Conservation (phyloP, 2,113 vertebrate species). For the Carollia perspicillata region DNA sequence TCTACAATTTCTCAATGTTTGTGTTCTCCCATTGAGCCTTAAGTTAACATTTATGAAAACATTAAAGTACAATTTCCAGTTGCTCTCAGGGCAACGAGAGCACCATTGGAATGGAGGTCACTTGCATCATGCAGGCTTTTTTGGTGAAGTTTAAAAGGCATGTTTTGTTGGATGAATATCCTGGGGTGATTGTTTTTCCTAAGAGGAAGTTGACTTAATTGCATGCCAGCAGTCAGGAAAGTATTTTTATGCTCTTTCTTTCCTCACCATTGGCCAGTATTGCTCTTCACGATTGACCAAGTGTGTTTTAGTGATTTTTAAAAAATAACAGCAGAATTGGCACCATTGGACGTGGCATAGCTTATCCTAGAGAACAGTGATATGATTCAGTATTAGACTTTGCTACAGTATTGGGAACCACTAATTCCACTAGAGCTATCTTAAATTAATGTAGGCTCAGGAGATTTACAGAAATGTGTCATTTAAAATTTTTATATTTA, state of each 20-base stretch:
- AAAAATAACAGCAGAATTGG: not conserved
- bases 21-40: not conserved
- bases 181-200: not conserved
- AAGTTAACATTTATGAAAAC: constrained; percentile 42
- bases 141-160: not conserved
- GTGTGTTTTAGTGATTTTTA: not conserved
- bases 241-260: not conserved
- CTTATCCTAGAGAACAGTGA: not conserved
- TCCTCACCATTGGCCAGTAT: not conserved
- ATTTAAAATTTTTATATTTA: not conserved
- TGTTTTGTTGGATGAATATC: not conserved
- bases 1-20: constrained; percentile 46
- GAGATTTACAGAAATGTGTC: not conserved
- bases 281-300: not conserved
- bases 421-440: not conserved
- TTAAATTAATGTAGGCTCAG: not conserved
- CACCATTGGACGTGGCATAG: not conserved
- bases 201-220: constrained; percentile 14
- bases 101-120: not conserved
- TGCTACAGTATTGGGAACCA: not conserved
- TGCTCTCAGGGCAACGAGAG: not conserved
- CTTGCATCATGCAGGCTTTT: not conserved
- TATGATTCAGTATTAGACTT: not conserved
- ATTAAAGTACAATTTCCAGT: not conserved
- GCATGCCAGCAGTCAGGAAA: not conserved